Conservation (phyloP, 2,113 vertebrate genomes). For the Stegostoma tigrinum region DNA sequence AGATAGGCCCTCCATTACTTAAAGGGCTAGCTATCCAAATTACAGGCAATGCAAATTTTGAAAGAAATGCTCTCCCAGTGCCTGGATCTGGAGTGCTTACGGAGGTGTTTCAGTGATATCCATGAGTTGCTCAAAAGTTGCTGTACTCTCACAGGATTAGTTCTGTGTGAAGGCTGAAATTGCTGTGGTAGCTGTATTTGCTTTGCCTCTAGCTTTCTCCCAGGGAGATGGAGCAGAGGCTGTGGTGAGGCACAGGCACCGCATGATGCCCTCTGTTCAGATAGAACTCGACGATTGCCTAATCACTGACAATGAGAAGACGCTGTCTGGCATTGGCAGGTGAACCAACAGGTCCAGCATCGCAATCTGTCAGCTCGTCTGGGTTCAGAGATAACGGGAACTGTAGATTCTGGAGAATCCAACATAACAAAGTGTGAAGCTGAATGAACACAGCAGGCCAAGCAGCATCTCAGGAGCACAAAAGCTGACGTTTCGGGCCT, state of each 20-base stretch:
- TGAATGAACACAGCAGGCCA: too few relatives aligned
- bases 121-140: neutral
- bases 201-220: neutral
- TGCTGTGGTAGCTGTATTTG: neutral
- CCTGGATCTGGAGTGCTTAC: neutral
- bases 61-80: neutral
- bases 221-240: neutral
- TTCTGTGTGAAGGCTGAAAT: neutral
- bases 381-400: too few relatives aligned
- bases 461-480: too few relatives aligned
- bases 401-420: too few relatives aligned
- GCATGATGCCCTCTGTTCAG: neutral
- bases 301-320: neutral
- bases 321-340: neutral
- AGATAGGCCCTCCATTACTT: neutral
- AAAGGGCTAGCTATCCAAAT: neutral
- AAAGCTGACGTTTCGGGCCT: too few relatives aligned
- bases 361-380: neutral
- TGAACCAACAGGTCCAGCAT: neutral
- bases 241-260: neutral
- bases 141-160: neutral
- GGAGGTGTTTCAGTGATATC: neutral
- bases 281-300: neutral
- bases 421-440: too few relatives aligned
- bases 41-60: neutral